These are phyloP conservation scores for Lycocerus yunnanus DNA, from an alignment of 2,888 invertebrate genomes.

Conservation along the genomic window DNA sequence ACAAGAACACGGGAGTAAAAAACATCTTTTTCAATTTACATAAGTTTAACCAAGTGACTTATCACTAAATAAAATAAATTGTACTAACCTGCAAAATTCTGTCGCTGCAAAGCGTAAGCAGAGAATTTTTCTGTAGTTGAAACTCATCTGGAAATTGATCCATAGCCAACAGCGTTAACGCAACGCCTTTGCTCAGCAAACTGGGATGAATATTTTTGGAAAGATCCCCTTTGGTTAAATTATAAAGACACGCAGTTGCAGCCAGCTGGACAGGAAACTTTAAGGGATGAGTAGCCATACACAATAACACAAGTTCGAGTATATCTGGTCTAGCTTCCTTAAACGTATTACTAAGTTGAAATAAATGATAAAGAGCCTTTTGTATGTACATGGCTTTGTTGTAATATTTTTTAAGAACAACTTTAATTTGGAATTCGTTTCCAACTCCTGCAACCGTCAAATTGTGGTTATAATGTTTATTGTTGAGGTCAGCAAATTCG, in stretches of 20 bases:
- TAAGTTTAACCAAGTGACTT: background rate
- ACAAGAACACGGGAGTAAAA: too few relatives aligned
- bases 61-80: background rate
- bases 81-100: conserved; percentile 65
- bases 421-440: conserved; percentile 52
- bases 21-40: too few relatives aligned
- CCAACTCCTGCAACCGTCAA: conserved; percentile 44
- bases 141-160: conserved; percentile 68
- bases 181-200: conserved; percentile 65
- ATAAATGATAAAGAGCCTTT: conserved; percentile 69
- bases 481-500: conserved; percentile 40
- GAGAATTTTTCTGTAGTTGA: conserved; percentile 73
- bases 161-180: conserved; percentile 70
- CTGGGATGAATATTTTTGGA: conserved; percentile 67
- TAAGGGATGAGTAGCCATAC: conserved; percentile 56
- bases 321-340: conserved; percentile 64
- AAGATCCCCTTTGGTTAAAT: conserved; percentile 69
- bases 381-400: conserved; percentile 65
- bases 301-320: conserved; percentile 62
- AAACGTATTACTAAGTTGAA: conserved; percentile 55
- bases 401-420: conserved; percentile 63
- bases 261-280: conserved; percentile 73
- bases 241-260: conserved; percentile 75
- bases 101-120: conserved; percentile 76
- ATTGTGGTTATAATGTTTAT: conserved; percentile 38